phyloP scores from a whole-genome alignment of 1,140 invertebrate genomes.

The Drosophila suzukii region DNA sequence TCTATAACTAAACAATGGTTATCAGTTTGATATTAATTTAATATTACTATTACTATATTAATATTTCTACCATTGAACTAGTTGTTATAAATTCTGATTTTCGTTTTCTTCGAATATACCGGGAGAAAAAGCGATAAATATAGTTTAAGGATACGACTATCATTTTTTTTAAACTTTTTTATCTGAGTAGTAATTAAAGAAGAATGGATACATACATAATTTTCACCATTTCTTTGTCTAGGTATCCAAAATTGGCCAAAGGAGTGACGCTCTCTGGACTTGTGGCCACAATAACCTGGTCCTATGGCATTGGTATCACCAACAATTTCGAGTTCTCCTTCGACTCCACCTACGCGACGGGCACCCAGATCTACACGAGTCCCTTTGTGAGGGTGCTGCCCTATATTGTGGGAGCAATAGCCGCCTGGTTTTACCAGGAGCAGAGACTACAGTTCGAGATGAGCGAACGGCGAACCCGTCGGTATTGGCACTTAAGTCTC shows the following conservation, averaged over 20 bases:
- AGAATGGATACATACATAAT: not conserved
- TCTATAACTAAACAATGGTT: too few relatives aligned
- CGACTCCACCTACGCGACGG: constrained; percentile 68
- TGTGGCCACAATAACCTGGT: constrained; percentile 61
- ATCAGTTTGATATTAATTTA: too few relatives aligned
- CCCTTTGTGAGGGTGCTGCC: constrained; percentile 78
- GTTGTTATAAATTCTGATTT: too few relatives aligned
- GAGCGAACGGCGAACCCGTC: constrained; percentile 55
- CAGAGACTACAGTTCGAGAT: constrained; percentile 40
- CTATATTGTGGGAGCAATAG: constrained; percentile 71
- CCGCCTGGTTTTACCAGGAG: constrained; percentile 71
- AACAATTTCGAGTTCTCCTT: constrained; percentile 75
- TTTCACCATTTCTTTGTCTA: constrained; percentile 1
- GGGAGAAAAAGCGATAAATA: too few relatives aligned
- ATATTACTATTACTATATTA: too few relatives aligned
- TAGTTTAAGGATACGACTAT: too few relatives aligned
- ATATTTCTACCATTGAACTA: too few relatives aligned
- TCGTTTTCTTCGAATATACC: too few relatives aligned
- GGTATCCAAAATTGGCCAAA: constrained; percentile 59
- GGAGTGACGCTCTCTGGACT: constrained; percentile 37
- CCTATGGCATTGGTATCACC: constrained; percentile 60
- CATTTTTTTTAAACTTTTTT: too few relatives aligned
- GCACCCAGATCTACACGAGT: constrained; percentile 78
- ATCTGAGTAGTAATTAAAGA: too few relatives aligned
- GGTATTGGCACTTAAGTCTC: constrained; percentile 67